Evolutionary conservation across 2,888 invertebrate genomes (phyloP).

Genomic region (Blera fallax): DNA sequence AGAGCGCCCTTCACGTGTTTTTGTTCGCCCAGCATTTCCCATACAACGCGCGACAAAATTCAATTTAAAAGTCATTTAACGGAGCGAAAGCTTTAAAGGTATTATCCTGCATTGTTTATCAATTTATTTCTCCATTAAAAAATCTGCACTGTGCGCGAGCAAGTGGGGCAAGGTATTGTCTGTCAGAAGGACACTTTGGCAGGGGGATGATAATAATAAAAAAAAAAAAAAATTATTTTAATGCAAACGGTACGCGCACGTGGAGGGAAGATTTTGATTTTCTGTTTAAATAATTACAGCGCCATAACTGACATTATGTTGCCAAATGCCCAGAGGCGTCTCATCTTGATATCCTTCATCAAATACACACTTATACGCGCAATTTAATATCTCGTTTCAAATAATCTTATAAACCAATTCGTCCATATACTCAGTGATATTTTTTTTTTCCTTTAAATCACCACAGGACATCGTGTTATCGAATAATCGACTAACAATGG

Average conservation of each 20-base stretch:
- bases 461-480: slow-evolving; percentile 69
- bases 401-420: slow-evolving; percentile 70
- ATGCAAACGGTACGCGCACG: background rate
- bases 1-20: background rate
- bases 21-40: slow-evolving; percentile 26
- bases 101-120: slow-evolving; percentile 75
- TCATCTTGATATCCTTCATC: slow-evolving; percentile 56
- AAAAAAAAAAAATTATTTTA: background rate
- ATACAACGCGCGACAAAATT: slow-evolving; percentile 71
- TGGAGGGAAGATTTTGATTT: slow-evolving; percentile 46
- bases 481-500: slow-evolving; percentile 67
- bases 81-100: slow-evolving; percentile 74
- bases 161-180: background rate
- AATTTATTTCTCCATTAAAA: slow-evolving; percentile 74
- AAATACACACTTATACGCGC: slow-evolving; percentile 48
- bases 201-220: background rate
- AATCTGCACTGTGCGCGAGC: slow-evolving; percentile 65
- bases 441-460: slow-evolving; percentile 34
- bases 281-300: slow-evolving; percentile 58
- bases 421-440: background rate
- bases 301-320: slow-evolving; percentile 70
- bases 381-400: slow-evolving; percentile 41
- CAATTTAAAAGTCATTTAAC: slow-evolving; percentile 76
- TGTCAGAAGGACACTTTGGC: slow-evolving; percentile 29
- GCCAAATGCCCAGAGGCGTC: slow-evolving; percentile 59